A percentile compares a stretch with the other conserved stretches of the same genome.
phyloP scores from a whole-genome alignment of 2,113 vertebrate species.

The Takifugu bimaculatus region DNA sequence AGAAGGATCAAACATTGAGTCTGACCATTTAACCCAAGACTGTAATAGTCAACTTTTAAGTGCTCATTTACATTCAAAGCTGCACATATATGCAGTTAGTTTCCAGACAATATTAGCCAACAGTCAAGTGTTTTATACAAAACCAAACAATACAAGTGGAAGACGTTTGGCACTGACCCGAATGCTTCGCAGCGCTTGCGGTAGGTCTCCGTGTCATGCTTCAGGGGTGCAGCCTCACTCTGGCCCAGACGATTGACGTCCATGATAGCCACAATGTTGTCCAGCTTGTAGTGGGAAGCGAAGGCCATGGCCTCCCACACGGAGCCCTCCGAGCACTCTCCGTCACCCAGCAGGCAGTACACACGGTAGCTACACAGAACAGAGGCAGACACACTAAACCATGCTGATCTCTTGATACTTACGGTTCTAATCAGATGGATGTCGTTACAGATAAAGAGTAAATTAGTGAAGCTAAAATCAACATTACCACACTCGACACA shows the following conservation, averaged over 20 bases:
- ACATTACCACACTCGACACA: too few species aligned
- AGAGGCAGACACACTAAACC: background rate
- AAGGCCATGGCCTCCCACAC: conserved; percentile 91
- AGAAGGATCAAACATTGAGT: background rate
- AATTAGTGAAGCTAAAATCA: too few species aligned
- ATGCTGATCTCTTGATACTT: too few species aligned
- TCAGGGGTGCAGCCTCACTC: conserved; percentile 76
- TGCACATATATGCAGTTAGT: too few species aligned
- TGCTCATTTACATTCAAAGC: too few species aligned
- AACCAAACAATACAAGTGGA: background rate
- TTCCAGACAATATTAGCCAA: too few species aligned
- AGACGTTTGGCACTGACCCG: conserved; percentile 68
- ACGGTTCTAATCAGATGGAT: too few species aligned
- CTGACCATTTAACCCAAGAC: too few species aligned
- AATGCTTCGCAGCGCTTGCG: conserved; percentile 85
- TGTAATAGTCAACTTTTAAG: too few species aligned
- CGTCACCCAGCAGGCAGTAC: conserved; percentile 83
- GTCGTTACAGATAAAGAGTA: too few species aligned
- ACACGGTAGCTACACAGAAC: conserved; percentile 79
- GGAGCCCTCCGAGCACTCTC: conserved; percentile 81
- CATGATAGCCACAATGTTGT: conserved; percentile 84
- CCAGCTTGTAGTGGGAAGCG: conserved; percentile 80
- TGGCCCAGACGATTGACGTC: conserved; percentile 83
- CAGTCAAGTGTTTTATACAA: background rate
- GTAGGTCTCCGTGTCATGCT: conserved; percentile 73